A percentile compares a stretch with the other conserved stretches of the same genome.
These are phyloP conservation scores for Drosophila azteca DNA, from an alignment of 1,140 invertebrate genomes.

Conservation along the genomic window DNA sequence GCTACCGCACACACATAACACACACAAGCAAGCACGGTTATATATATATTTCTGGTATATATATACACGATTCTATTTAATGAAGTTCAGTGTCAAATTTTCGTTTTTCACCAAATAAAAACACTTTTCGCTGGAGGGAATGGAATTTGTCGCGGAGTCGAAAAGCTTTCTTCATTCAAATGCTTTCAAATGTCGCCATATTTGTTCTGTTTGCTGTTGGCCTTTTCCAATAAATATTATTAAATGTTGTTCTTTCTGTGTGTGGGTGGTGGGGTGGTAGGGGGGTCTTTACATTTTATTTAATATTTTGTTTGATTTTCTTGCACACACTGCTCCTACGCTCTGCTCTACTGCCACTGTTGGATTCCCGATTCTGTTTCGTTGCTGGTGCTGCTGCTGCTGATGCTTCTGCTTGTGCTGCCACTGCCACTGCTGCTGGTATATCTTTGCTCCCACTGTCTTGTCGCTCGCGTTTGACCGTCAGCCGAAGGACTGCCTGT, in stretches of 20 bases:
- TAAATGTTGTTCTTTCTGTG: slow-evolving; percentile 7
- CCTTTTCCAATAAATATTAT: slow-evolving; percentile 1
- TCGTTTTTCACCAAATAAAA: slow-evolving; percentile 62
- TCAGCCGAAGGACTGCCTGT: slow-evolving; percentile 79
- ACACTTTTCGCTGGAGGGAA: slow-evolving; percentile 11
- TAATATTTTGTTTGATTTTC: background rate
- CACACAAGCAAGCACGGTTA: background rate
- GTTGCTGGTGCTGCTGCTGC: slow-evolving; percentile 20
- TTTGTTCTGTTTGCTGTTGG: background rate
- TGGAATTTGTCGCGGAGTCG: too few relatives aligned
- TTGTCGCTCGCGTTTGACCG: slow-evolving; percentile 74
- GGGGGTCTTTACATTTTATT: too few relatives aligned
- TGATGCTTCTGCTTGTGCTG: slow-evolving; percentile 16
- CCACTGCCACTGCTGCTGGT: slow-evolving; percentile 45
- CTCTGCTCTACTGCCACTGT: slow-evolving; percentile 3
- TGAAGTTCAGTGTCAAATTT: slow-evolving; percentile 80
- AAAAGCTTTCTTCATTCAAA: background rate
- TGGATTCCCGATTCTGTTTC: slow-evolving; percentile 9
- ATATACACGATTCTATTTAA: slow-evolving; percentile 17
- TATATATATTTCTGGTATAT: slow-evolving; percentile 4
- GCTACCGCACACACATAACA: slow-evolving; percentile 17
- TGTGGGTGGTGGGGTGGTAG: too few relatives aligned
- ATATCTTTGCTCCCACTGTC: slow-evolving; percentile 34
- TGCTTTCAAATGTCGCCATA: slow-evolving; percentile 35
- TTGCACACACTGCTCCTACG: background rate